Conservation (phyloP, 2,797 vertebrate species). For the Pipistrellus pipistrellus region DNA sequence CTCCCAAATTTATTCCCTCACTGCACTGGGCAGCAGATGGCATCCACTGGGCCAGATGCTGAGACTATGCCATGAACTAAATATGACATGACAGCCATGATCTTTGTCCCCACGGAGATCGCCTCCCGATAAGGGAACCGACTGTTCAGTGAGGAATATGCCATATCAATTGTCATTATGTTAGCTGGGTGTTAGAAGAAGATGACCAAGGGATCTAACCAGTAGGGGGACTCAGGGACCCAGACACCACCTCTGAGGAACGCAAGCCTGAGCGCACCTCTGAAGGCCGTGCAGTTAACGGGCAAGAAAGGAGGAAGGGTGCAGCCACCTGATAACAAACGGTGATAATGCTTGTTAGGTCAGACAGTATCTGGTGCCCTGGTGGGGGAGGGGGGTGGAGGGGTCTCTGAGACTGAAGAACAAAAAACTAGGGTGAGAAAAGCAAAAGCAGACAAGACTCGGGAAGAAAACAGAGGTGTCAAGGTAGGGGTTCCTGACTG, state of each 20-base stretch:
- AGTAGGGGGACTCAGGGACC: background rate
- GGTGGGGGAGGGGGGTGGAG: background rate
- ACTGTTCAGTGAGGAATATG: background rate
- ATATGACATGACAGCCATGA: background rate
- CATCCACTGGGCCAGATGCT: background rate
- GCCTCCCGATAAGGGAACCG: background rate
- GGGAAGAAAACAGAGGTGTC: background rate
- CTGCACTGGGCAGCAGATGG: background rate
- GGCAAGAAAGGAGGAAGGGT: background rate
- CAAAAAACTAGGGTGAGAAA: background rate
- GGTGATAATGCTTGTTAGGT: background rate
- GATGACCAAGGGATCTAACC: background rate
- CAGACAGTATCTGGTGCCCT: background rate
- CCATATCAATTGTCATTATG: background rate
- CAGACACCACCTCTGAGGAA: constrained; percentile 15
- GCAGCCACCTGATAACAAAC: background rate
- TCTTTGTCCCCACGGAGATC: background rate
- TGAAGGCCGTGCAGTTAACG: background rate
- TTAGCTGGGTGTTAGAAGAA: background rate
- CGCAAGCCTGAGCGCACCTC: background rate
- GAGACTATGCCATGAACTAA: background rate
- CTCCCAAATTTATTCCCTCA: constrained; percentile 17
- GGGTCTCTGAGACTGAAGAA: background rate
- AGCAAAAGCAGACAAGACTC: background rate
- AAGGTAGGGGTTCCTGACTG: background rate